Evolutionary conservation across 2,113 vertebrate genomes (phyloP).

Genomic region (Puntigrus tetrazona): DNA sequence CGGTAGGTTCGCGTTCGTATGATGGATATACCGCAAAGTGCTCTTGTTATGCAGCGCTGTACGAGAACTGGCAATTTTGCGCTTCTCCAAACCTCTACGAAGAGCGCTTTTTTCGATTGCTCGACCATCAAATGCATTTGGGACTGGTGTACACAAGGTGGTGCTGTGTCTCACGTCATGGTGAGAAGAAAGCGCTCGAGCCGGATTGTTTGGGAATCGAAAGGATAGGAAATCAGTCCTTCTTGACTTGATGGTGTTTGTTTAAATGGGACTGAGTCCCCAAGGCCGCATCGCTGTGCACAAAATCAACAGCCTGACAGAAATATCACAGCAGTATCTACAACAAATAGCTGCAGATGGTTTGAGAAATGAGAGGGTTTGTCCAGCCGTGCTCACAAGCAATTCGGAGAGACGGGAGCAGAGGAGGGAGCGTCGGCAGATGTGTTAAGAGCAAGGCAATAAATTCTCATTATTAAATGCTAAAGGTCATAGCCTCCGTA

Average conservation of each 20-base stretch:
- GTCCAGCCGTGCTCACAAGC: neutral
- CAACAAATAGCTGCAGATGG: neutral
- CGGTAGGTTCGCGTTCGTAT: conserved; percentile 73
- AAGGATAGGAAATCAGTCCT: conserved; percentile 20
- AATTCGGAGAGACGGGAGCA: neutral
- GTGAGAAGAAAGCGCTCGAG: neutral
- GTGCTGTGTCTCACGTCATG: conserved; percentile 10
- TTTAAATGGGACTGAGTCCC: conserved; percentile 13
- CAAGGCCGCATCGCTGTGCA: neutral
- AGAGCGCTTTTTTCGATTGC: neutral
- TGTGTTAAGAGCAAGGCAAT: neutral
- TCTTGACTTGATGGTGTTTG: conserved; percentile 1
- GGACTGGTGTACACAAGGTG: conserved; percentile 36
- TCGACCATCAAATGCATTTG: neutral
- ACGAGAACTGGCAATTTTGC: neutral
- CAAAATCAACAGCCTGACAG: neutral
- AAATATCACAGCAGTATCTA: neutral
- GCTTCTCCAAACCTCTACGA: neutral
- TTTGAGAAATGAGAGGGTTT: neutral
- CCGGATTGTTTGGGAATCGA: neutral
- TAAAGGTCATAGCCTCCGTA: neutral
- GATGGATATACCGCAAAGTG: neutral
- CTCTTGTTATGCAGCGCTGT: neutral
- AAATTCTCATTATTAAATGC: neutral
- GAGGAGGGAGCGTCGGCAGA: neutral